Conservation (phyloP, 2,888 invertebrate species). For the Melangyna quadrimaculata region DNA sequence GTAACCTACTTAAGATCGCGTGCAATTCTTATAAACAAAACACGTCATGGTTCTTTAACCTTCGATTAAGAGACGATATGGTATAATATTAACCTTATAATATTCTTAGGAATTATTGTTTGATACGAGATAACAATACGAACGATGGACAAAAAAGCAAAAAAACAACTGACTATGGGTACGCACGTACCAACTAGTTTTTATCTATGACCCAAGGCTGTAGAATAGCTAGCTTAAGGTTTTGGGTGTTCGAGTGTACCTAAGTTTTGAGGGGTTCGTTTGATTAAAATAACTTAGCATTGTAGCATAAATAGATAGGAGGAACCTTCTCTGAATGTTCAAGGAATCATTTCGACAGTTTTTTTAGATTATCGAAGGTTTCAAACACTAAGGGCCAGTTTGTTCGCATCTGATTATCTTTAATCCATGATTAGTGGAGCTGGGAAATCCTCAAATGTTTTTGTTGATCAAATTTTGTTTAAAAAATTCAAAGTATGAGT, state of each 20-base stretch:
- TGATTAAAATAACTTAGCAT: too few relatives aligned
- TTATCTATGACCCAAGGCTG: not conserved
- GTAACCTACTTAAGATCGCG: constrained; percentile 24
- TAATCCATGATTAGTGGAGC: too few relatives aligned
- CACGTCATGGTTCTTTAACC: constrained; percentile 10
- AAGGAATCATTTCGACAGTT: too few relatives aligned
- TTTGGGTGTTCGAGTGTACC: not conserved
- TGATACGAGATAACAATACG: not conserved
- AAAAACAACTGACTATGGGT: not conserved
- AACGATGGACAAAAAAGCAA: not conserved
- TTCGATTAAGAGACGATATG: not conserved
- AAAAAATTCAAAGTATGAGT: too few relatives aligned
- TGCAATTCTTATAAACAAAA: not conserved
- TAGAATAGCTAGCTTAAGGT: not conserved
- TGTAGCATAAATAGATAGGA: too few relatives aligned
- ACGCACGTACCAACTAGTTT: not conserved
- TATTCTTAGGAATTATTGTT: not conserved
- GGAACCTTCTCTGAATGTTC: too few relatives aligned
- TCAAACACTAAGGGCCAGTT: too few relatives aligned
- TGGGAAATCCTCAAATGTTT: too few relatives aligned
- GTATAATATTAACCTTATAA: not conserved
- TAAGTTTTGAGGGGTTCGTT: not conserved
- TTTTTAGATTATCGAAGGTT: too few relatives aligned
- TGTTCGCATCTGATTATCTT: too few relatives aligned
- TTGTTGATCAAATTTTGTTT: too few relatives aligned